Evolutionary conservation across 92 coral and sea anemone genomes (phyloP).

Genomic region (Phymanthus crucifer): DNA sequence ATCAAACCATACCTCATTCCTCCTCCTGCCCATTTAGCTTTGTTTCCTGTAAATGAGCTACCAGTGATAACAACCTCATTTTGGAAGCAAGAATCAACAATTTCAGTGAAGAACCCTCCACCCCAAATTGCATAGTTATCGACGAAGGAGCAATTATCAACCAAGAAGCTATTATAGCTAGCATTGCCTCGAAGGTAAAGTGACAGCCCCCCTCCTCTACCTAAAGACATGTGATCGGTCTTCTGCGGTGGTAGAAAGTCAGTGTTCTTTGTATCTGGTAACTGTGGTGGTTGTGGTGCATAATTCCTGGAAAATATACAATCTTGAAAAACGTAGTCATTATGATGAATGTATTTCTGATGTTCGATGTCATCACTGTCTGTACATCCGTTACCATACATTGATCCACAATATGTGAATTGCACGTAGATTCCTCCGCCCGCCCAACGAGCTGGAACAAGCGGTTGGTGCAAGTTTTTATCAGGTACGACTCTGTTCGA

Average conservation of each 20-base stretch:
- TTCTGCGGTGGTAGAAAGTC: constrained; percentile 48
- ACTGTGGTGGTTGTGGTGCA: constrained; percentile 47
- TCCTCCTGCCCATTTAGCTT: constrained; percentile 53
- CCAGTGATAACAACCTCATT: constrained; percentile 20
- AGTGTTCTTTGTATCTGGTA: constrained; percentile 32
- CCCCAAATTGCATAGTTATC: constrained; percentile 52
- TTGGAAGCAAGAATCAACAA: constrained; percentile 47
- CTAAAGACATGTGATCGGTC: constrained; percentile 48
- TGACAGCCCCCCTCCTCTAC: constrained; percentile 53
- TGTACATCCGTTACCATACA: constrained; percentile 41
- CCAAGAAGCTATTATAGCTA: constrained; percentile 36
- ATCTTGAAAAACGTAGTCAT: constrained; percentile 18
- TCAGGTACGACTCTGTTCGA: constrained; percentile 22
- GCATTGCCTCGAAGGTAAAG: constrained; percentile 54
- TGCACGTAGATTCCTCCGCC: constrained; percentile 73
- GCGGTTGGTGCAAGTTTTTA: not conserved
- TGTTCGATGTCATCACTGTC: constrained; percentile 41
- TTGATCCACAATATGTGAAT: constrained; percentile 61
- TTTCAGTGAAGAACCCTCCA: constrained; percentile 56
- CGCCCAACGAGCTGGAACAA: constrained; percentile 30
- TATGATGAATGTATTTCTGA: constrained; percentile 45
- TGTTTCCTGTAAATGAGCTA: constrained; percentile 31
- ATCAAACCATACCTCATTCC: constrained; percentile 53
- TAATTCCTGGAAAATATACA: constrained; percentile 31
- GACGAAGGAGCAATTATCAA: constrained; percentile 27